Percentiles rank a stretch among this genome's conserved stretches.
These are phyloP conservation scores for Pristiophorus japonicus DNA, from an alignment of 2,113 vertebrate species.

Conservation along the genomic window DNA sequence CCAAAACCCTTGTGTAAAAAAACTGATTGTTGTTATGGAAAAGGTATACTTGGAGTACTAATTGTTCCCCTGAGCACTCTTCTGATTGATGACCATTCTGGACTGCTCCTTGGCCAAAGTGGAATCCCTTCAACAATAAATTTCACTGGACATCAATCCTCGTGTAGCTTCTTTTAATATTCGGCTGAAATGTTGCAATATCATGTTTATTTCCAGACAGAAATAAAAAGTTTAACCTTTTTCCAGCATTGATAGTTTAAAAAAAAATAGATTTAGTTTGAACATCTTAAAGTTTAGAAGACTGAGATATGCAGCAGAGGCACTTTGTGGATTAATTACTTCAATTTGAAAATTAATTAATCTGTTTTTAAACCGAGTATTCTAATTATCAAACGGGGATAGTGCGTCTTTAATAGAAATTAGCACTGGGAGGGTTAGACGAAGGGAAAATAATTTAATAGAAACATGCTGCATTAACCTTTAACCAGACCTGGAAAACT, in stretches of 20 bases:
- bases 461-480: slow-evolving; percentile 36
- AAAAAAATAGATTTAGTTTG: background rate
- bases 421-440: slow-evolving; percentile 18
- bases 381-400: background rate
- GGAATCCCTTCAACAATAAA: slow-evolving; percentile 9
- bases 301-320: background rate
- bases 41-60: background rate
- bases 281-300: background rate
- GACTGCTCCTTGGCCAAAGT: slow-evolving; percentile 4
- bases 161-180: background rate
- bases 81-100: background rate
- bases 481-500: slow-evolving; percentile 32
- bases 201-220: background rate
- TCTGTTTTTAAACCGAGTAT: background rate
- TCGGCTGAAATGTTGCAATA: background rate
- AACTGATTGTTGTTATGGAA: background rate
- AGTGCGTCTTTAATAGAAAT: slow-evolving; percentile 21
- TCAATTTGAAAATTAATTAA: background rate
- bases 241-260: background rate
- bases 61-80: background rate
- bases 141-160: slow-evolving; percentile 15
- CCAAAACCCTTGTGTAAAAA: background rate
- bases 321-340: background rate
- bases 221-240: background rate
- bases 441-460: slow-evolving; percentile 35